These are phyloP conservation scores for Andrena minutula DNA, from an alignment of 2,888 invertebrate species.

Conservation along the genomic window DNA sequence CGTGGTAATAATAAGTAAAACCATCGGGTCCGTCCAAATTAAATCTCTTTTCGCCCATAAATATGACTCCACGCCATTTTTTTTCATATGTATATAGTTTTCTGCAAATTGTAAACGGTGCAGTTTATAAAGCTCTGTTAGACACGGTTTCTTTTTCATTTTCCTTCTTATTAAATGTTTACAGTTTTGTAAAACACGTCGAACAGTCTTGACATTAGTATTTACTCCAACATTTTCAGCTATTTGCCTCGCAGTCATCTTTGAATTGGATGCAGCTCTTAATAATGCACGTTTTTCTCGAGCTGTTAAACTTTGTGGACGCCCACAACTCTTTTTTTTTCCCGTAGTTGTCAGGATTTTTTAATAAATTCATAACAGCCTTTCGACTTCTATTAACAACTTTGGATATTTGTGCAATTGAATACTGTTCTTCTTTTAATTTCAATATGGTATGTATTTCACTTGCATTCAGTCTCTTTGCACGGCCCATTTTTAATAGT, in stretches of 20 bases:
- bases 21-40: no score
- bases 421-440: slow-evolving; percentile 11
- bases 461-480: background rate
- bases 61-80: no score
- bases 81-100: no score
- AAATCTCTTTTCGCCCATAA: no score
- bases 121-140: background rate
- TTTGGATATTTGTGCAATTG: slow-evolving; percentile 2
- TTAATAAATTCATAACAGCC: background rate
- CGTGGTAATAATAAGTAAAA: no score
- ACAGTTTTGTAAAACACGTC: slow-evolving; percentile 15
- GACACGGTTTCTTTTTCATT: slow-evolving; percentile 8
- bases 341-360: background rate
- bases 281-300: no score
- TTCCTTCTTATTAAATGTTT: slow-evolving; percentile 18
- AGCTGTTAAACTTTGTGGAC: no score
- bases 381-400: background rate
- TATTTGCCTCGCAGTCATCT: background rate
- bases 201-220: background rate
- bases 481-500: slow-evolving; percentile 1
- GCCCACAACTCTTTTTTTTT: slow-evolving; percentile 1
- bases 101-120: no score
- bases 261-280: background rate
- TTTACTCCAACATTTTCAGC: background rate
- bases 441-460: background rate